Percentiles rank a stretch among this genome's conserved stretches.
Evolutionary conservation across 2,797 vertebrate genomes (phyloP).

Genomic region (Babyrousa celebensis): DNA sequence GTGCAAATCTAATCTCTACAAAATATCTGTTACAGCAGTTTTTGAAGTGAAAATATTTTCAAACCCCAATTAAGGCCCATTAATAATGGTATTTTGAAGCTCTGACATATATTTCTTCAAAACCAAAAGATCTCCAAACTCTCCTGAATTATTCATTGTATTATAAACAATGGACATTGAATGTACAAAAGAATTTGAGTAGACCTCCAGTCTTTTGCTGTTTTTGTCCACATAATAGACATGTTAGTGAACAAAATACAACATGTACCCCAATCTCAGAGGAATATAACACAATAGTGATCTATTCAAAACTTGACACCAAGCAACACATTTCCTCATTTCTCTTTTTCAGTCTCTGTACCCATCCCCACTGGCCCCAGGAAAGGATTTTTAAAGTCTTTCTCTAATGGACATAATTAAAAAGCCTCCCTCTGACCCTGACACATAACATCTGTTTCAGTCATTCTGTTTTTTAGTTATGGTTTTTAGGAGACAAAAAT

Average conservation of each 20-base stretch:
- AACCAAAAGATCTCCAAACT: slow-evolving; percentile 19
- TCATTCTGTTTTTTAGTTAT: not conserved
- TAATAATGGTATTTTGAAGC: not conserved
- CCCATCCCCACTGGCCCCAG: not conserved
- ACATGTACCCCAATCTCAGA: not conserved
- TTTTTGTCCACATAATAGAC: not conserved
- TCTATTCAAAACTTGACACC: not conserved
- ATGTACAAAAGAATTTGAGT: not conserved
- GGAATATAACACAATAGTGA: not conserved
- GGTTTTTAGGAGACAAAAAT: slow-evolving; percentile 14
- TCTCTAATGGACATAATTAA: slow-evolving; percentile 14
- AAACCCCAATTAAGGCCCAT: not conserved
- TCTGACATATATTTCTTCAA: not conserved
- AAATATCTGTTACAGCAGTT: not conserved
- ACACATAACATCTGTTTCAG: slow-evolving; percentile 15
- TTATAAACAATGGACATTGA: not conserved
- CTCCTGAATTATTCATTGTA: not conserved
- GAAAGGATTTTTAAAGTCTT: slow-evolving; percentile 8
- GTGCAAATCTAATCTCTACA: not conserved
- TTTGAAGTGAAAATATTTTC: slow-evolving; percentile 35
- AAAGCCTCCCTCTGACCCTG: not conserved
- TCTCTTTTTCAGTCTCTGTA: not conserved
- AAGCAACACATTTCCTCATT: not conserved
- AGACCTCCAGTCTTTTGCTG: not conserved
- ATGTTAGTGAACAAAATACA: not conserved